Percentiles rank a stretch among this genome's conserved stretches.
phyloP scores from a whole-genome alignment of 2,797 vertebrate species.

The Danio tinwini region DNA sequence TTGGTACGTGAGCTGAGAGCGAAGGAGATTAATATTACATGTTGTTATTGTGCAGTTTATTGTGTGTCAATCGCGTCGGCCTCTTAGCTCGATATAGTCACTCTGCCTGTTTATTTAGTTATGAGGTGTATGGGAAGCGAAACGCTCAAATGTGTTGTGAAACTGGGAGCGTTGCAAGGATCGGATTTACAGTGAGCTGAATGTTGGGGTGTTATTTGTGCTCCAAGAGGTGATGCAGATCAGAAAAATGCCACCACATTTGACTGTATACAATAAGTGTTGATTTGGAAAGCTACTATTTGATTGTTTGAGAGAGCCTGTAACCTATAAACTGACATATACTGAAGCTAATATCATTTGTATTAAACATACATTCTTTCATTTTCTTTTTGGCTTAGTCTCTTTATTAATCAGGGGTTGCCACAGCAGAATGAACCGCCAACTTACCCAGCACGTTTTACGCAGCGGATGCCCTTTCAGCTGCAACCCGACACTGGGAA shows the following conservation, averaged over 20 bases:
- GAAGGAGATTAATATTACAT: constrained; percentile 10
- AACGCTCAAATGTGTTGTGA: not conserved
- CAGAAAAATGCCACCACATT: not conserved
- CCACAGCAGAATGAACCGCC: no score
- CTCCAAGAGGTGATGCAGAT: not conserved
- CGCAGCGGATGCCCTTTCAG: no score
- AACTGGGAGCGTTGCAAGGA: not conserved
- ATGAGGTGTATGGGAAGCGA: not conserved
- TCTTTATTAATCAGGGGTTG: no score
- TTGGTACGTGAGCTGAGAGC: constrained; percentile 12
- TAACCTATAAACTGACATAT: no score
- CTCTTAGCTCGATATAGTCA: not conserved
- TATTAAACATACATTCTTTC: no score
- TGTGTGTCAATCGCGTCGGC: not conserved
- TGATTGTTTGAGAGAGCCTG: no score
- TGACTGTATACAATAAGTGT: not conserved
- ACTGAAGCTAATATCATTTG: no score
- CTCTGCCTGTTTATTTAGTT: constrained; percentile 1
- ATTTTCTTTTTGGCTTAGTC: no score
- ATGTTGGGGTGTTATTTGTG: not conserved
- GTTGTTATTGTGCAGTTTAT: constrained; percentile 12
- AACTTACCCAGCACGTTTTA: no score
- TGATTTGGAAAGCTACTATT: no score
- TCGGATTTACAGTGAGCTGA: not conserved
- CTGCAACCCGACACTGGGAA: no score